Evolutionary conservation across 2,797 vertebrate species (phyloP).

Genomic region (Rhinella marina): DNA sequence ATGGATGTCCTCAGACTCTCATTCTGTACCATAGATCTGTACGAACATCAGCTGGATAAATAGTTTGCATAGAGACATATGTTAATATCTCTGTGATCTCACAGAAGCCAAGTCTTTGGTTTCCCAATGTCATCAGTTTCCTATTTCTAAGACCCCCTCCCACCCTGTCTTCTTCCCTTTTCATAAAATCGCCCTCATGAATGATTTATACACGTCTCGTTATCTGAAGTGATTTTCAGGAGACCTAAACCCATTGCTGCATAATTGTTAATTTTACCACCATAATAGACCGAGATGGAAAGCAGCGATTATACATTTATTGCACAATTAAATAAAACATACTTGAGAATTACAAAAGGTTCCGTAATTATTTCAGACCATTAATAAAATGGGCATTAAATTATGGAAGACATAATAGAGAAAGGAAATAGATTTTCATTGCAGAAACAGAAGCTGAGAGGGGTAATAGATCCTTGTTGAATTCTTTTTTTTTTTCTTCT

Average conservation of each 20-base stretch:
- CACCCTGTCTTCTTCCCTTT: slow-evolving; percentile 77
- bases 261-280: slow-evolving; percentile 99
- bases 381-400: slow-evolving; percentile 99
- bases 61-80: slow-evolving; percentile 66
- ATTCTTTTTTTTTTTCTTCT: slow-evolving; percentile 87
- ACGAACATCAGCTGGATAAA: slow-evolving; percentile 1
- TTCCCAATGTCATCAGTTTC: slow-evolving; percentile 96
- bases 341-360: slow-evolving; percentile 99
- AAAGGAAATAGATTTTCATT: slow-evolving; percentile 99
- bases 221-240: slow-evolving; percentile 99
- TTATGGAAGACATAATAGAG: slow-evolving; percentile 99
- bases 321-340: slow-evolving; percentile 99
- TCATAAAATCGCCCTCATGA: slow-evolving; percentile 97
- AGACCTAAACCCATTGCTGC: slow-evolving; percentile 98
- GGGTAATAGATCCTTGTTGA: slow-evolving; percentile 99
- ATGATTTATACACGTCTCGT: slow-evolving; percentile 99
- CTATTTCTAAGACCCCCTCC: slow-evolving; percentile 71
- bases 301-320: slow-evolving; percentile 99
- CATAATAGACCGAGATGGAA: slow-evolving; percentile 99
- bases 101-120: slow-evolving; percentile 85
- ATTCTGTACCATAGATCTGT: neutral
- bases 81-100: slow-evolving; percentile 87
- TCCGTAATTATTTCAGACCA: slow-evolving; percentile 99
- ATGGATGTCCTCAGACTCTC: neutral
- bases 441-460: slow-evolving; percentile 99